Evolutionary conservation across 2,797 vertebrate genomes (phyloP).

Genomic region (Microctenopoma stevenorrisi): DNA sequence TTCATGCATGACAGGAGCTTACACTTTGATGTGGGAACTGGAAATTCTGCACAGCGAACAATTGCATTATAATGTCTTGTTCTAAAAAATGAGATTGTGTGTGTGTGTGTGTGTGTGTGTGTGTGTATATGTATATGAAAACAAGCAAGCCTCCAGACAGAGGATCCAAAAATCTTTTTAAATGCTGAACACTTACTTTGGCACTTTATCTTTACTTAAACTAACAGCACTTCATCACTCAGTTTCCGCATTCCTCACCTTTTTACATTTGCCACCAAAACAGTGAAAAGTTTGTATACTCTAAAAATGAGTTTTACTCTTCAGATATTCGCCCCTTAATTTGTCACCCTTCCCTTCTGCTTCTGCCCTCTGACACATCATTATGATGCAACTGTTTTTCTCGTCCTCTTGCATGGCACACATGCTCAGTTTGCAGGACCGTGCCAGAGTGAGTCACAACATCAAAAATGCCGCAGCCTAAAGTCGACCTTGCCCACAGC

Average conservation of each 20-base stretch:
- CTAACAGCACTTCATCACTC: slow-evolving; percentile 1
- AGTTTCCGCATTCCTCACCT: background rate
- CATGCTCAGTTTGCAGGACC: slow-evolving; percentile 56
- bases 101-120: background rate
- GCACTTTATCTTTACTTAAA: slow-evolving; percentile 11
- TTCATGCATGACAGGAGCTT: slow-evolving; percentile 13
- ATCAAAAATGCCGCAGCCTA: slow-evolving; percentile 67
- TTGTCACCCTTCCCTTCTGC: background rate
- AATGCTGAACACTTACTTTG: slow-evolving; percentile 50
- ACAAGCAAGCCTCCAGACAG: slow-evolving; percentile 30
- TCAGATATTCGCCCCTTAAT: slow-evolving; percentile 8
- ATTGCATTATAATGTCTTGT: slow-evolving; percentile 27
- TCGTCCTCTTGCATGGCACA: slow-evolving; percentile 37
- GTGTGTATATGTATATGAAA: slow-evolving; percentile 5
- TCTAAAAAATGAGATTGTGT: background rate
- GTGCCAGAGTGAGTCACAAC: slow-evolving; percentile 71
- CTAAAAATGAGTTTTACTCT: slow-evolving; percentile 4
- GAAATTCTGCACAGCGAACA: slow-evolving; percentile 23
- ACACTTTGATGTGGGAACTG: slow-evolving; percentile 23
- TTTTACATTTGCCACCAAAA: background rate
- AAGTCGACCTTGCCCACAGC: slow-evolving; percentile 64
- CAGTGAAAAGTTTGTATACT: slow-evolving; percentile 10
- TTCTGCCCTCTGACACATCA: slow-evolving; percentile 54
- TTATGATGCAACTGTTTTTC: slow-evolving; percentile 20
- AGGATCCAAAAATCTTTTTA: slow-evolving; percentile 47